These are phyloP conservation scores for Callaeas wilsoni DNA, from an alignment of 2,113 vertebrate genomes.

Conservation along the genomic window DNA sequence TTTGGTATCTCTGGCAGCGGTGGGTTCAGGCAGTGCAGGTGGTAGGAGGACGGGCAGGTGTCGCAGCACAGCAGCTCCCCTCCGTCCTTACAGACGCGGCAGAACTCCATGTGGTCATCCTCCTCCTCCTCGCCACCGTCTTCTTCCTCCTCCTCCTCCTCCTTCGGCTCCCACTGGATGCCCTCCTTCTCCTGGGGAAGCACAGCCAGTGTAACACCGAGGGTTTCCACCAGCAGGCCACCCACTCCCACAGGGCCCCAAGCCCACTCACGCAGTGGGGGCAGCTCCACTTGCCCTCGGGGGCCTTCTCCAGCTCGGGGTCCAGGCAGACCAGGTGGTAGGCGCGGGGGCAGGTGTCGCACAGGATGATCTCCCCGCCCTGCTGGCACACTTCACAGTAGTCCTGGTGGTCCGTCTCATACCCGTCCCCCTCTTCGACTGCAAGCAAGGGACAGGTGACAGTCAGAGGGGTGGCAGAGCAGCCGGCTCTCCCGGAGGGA, in stretches of 20 bases:
- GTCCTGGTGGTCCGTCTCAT: slow-evolving; percentile 98
- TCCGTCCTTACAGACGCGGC: slow-evolving; percentile 94
- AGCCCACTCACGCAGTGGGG: slow-evolving; percentile 90
- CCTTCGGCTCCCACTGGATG: slow-evolving; percentile 97
- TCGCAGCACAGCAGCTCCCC: slow-evolving; percentile 62
- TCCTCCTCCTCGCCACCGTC: slow-evolving; percentile 88
- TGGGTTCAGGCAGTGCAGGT: slow-evolving; percentile 95
- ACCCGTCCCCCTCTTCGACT: slow-evolving; percentile 94
- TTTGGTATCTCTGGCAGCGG: slow-evolving; percentile 97
- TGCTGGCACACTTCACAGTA: slow-evolving; percentile 99
- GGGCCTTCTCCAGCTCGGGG: slow-evolving; percentile 95
- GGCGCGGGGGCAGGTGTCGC: slow-evolving; percentile 93
- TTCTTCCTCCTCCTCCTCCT: slow-evolving; percentile 90
- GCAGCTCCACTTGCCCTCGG: slow-evolving; percentile 98
- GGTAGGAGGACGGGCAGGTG: slow-evolving; percentile 79
- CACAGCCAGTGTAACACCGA: not conserved
- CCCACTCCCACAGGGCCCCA: rapidly evolving
- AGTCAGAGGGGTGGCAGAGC: not conserved
- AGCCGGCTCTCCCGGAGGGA: not conserved
- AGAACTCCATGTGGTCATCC: slow-evolving; percentile 99
- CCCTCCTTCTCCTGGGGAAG: slow-evolving; percentile 93
- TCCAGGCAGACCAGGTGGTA: slow-evolving; percentile 98
- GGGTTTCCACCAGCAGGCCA: rapidly evolving
- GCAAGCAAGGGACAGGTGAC: not conserved
- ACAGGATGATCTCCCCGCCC: slow-evolving; percentile 96